Percentiles rank a stretch among this genome's conserved stretches.
These are phyloP conservation scores for Sinohyriopsis cumingii DNA, from an alignment of 2,888 invertebrate species.

Conservation along the genomic window DNA sequence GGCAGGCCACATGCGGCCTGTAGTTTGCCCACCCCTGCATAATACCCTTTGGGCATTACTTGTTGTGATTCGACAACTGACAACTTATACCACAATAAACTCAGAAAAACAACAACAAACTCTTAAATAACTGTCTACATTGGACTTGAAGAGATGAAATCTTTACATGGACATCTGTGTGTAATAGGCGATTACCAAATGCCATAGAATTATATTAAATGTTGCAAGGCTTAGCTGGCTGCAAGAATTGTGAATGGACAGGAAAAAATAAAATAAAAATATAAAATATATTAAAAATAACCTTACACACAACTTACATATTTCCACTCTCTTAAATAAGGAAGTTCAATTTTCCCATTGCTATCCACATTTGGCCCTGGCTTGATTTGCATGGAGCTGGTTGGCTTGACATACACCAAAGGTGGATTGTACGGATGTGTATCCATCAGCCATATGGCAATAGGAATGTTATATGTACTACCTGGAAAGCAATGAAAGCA, in stretches of 20 bases:
- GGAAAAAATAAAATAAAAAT: not conserved
- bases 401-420: slow-evolving; percentile 90
- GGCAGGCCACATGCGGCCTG: too few species aligned
- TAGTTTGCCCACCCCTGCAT: too few species aligned
- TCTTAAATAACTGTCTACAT: too few species aligned
- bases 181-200: not conserved
- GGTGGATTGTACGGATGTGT: slow-evolving; percentile 98
- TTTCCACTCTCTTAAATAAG: slow-evolving; percentile 95
- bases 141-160: too few species aligned
- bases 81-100: too few species aligned
- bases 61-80: too few species aligned
- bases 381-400: slow-evolving; percentile 95
- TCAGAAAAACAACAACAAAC: too few species aligned
- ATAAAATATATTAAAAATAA: not conserved
- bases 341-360: slow-evolving; percentile 95
- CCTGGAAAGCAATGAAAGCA: slow-evolving; percentile 73
- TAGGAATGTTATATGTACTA: slow-evolving; percentile 93
- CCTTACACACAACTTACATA: slow-evolving; percentile 53
- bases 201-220: not conserved
- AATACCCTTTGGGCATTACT: too few species aligned
- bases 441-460: slow-evolving; percentile 96
- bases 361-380: slow-evolving; percentile 94
- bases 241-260: not conserved
- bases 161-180: too few species aligned
- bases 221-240: too few species aligned